Base-by-base conservation (phyloP, 2,888 invertebrate genomes). In the Torymus aiolomorphi region DNA sequence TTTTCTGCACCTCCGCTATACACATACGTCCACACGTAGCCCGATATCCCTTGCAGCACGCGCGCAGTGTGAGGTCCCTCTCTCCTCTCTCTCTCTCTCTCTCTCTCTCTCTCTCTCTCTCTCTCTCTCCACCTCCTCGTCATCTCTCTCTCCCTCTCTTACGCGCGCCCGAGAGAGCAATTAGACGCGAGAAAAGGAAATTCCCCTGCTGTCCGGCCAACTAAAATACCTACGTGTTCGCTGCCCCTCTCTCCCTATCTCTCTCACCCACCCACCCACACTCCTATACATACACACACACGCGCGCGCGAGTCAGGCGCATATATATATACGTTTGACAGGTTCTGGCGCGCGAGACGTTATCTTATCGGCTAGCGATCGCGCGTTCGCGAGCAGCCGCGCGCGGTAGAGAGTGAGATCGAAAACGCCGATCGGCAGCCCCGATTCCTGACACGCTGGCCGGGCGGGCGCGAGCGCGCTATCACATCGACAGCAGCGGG, bases 351-450 rank as follows among this genome's bases (percentile, higher is more conserved):
- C 72, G 73, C 31, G 20, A 61, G 69, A 72, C 80, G 71, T 76
- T 80, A 80, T 80, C 80, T 80, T 76, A 80, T 80, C 80, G 76
- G 16, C 56, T 66, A 16, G 49, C 49, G 66, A 78, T 78, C 72
- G 61, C 57, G 14, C 52, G 72, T n/a, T 42, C 54, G 20, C 71
- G 56, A 5, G 42, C 42, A 20, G 42, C 8, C 42, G 57, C 57
- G 65, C 51, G 4, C 61, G 67, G 31, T 52, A 54, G 67, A 8
- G 42, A 42, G 42, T 42, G 42, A 61, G 20, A 70, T 69, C 69
- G 76, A 63, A 69, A 70, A 24, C 70, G 56, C 18, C 70, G 71
- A 63, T 74, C 69, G 74, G 62, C 16, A 72, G 61, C 31, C 56
- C 73, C 54, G 62, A 63, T 62, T 12, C 54, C 49, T 16, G 62